Conservation (phyloP, 2,888 invertebrate genomes). For the Cephus pulcher region DNA sequence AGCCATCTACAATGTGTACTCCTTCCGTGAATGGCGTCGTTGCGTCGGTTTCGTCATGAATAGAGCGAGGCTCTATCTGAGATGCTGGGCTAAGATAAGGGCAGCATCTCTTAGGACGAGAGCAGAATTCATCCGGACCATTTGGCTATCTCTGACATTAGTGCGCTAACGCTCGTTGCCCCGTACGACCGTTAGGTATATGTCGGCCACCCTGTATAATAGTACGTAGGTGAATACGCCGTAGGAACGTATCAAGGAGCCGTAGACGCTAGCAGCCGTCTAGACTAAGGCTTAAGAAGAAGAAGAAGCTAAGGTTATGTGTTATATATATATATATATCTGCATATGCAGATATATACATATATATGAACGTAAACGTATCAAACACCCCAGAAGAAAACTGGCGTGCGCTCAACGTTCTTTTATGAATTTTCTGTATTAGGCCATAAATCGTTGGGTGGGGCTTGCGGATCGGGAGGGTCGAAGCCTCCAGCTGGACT, state of each 20-base stretch:
- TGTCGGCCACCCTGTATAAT: too few relatives aligned
- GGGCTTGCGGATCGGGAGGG: neutral
- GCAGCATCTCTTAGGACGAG: constrained; percentile 33
- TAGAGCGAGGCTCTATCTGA: neutral
- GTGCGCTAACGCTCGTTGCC: constrained; percentile 19
- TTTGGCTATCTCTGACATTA: constrained; percentile 50
- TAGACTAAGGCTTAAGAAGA: constrained; percentile 18
- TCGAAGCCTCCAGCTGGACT: neutral
- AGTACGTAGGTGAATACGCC: too few relatives aligned
- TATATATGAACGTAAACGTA: neutral
- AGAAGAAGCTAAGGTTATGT: constrained; percentile 4
- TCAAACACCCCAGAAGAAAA: constrained; percentile 13
- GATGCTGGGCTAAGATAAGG: constrained; percentile 37
- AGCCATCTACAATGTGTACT: neutral
- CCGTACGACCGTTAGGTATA: neutral
- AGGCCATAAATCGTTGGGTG: constrained; percentile 33
- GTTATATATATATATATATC: neutral
- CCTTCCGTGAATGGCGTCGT: constrained; percentile 2
- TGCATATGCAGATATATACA: neutral
- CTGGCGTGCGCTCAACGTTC: constrained; percentile 12
- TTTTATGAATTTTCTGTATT: constrained; percentile 44
- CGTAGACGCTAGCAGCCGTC: constrained; percentile 2
- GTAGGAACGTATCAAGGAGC: too few relatives aligned
- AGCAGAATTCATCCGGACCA: constrained; percentile 47
- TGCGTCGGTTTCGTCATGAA: constrained; percentile 5